Evolutionary conservation across 2,888 invertebrate genomes (phyloP).

Genomic region (Andrena trimmerana): DNA sequence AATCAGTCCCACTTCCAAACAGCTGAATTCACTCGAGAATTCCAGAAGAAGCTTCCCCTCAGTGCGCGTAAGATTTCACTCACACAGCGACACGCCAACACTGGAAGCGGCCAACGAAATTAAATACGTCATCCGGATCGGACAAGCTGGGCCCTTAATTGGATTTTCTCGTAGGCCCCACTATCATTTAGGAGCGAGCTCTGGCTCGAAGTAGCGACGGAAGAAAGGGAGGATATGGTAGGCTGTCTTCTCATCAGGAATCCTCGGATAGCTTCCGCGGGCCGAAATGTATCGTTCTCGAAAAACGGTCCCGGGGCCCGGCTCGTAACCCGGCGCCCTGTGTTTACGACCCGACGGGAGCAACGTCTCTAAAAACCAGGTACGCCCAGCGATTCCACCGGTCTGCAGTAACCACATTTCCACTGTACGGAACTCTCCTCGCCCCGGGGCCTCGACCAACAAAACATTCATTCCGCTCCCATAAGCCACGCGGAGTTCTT

Average conservation of each 20-base stretch:
- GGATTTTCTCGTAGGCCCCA: background rate
- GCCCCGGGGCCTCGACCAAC: constrained; percentile 34
- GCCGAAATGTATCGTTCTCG: constrained; percentile 70
- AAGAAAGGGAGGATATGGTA: background rate
- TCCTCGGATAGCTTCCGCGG: constrained; percentile 71
- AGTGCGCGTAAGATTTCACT: background rate
- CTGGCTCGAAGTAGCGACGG: background rate
- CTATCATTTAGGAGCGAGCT: background rate
- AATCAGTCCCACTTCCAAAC: no score
- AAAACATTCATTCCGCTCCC: constrained; percentile 54
- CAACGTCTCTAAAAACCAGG: constrained; percentile 77
- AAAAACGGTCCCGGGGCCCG: constrained; percentile 65
- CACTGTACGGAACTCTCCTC: constrained; percentile 62
- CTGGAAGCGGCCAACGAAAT: background rate
- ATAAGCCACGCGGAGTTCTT: constrained; percentile 40
- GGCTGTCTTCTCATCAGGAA: constrained; percentile 60
- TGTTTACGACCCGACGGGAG: constrained; percentile 80
- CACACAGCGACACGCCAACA: background rate
- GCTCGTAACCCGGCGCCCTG: constrained; percentile 76
- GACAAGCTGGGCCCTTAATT: background rate
- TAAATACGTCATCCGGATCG: background rate
- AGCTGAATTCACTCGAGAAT: no score
- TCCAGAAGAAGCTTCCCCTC: background rate
- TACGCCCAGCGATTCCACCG: constrained; percentile 76
- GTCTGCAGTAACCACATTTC: constrained; percentile 69